These are phyloP conservation scores for Toxostoma redivivum DNA, from an alignment of 2,113 vertebrate species.

Conservation along the genomic window DNA sequence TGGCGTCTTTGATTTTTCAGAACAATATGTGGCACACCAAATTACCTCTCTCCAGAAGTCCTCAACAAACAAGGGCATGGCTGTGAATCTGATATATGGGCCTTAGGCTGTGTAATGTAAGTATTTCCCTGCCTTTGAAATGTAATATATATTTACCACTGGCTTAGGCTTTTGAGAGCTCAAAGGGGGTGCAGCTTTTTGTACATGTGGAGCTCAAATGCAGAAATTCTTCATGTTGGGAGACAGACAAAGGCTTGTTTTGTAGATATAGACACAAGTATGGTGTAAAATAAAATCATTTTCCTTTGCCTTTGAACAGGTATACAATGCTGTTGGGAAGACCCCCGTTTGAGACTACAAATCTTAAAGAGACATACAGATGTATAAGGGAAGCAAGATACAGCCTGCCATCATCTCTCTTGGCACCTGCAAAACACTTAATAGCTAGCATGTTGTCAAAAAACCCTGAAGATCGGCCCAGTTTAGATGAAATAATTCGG, in stretches of 20 bases:
- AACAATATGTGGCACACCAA: slow-evolving; percentile 98
- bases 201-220: background rate
- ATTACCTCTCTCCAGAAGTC: slow-evolving; percentile 98
- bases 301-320: slow-evolving; percentile 67
- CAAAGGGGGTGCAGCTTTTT: background rate
- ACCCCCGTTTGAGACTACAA: slow-evolving; percentile 96
- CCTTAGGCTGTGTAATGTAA: slow-evolving; percentile 98
- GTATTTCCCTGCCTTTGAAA: slow-evolving; percentile 60
- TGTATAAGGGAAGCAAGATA: slow-evolving; percentile 96
- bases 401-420: slow-evolving; percentile 86
- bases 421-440: slow-evolving; percentile 88
- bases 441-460: slow-evolving; percentile 91
- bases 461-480: slow-evolving; percentile 89
- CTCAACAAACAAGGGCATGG: slow-evolving; percentile 98
- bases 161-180: background rate
- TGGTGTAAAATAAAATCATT: background rate
- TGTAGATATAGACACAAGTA: background rate
- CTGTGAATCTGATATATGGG: slow-evolving; percentile 98
- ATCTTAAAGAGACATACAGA: slow-evolving; percentile 95
- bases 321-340: slow-evolving; percentile 96
- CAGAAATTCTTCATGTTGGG: background rate
- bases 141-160: background rate
- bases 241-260: background rate
- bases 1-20: slow-evolving; percentile 70
- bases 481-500: slow-evolving; percentile 88